Evolutionary conservation across 2,797 vertebrate genomes (phyloP), one percentile per base, ranked within the genome.

Genomic region (Chelon labrosus): DNA sequence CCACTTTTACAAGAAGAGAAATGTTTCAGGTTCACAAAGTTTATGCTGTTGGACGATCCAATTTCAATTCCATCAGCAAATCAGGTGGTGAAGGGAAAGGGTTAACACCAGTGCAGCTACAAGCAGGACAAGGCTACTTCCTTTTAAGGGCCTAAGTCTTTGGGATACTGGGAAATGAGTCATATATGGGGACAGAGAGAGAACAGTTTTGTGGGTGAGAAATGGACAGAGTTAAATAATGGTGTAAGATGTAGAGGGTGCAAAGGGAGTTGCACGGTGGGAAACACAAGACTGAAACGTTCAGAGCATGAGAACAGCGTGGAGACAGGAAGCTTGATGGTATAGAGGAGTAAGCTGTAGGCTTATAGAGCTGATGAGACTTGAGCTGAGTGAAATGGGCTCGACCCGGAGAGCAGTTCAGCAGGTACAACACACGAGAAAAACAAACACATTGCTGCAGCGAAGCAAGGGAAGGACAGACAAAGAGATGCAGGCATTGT

Each of bases 101-200:
- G 90, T 94, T 93, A 92, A 92, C 51, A 42, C 7, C 57, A 64
- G 16, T 56, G 76, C 59, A 58, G 87, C 85, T 83, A 76, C 62
- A 69, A 85, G 78, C 79, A 79, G 67, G 81, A 87, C 79, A 58
- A 71, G 76, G 77, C 79, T 65, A 69, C 83, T 92, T 89, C 93
- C 94, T 94, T 95, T 90, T 95, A 95, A 90, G 93, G 94, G 25
- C 84, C 73, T 83, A 82, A 85, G 78, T 86, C 84, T 80, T 76
- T 59, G 70, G 56, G 77, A 70, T 52, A 76, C 65, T 77, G 71
- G 73, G 85, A 84, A 82, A 79, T 46, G 80, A 86, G 65, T 63
- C 65, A 61, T 49, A 74, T 82, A 72, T 75, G 80, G 79, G 68
- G 39, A 61, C 78, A 31, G 68, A 50, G 47, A 49, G 44, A 65